Evolutionary conservation across 1,140 invertebrate genomes (phyloP).

Genomic region (Holotrichia oblita): DNA sequence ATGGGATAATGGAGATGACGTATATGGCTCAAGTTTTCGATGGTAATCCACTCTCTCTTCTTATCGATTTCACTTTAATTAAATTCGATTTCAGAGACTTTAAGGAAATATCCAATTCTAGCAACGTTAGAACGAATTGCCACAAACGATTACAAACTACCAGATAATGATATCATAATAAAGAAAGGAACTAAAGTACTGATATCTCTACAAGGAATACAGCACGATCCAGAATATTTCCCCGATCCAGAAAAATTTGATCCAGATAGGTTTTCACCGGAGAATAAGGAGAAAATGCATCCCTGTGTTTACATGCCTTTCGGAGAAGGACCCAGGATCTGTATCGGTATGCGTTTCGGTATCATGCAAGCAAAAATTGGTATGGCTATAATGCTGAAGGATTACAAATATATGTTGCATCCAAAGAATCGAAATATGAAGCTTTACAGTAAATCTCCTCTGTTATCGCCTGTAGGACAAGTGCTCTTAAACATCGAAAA

Average conservation of each 20-base stretch:
- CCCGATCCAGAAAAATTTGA: background rate
- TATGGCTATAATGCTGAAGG: constrained; percentile 59
- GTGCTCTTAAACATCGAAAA: background rate
- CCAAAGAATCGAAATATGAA: background rate
- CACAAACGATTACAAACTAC: background rate
- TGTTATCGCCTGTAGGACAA: background rate
- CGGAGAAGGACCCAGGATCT: background rate
- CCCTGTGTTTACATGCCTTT: background rate
- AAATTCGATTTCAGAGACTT: background rate
- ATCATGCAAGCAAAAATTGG: constrained; percentile 62
- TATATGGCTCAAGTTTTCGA: constrained; percentile 47
- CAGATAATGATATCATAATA: background rate
- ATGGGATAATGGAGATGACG: constrained; percentile 65
- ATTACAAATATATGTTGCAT: constrained; percentile 54
- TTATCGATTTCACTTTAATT: background rate
- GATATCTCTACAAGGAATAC: background rate
- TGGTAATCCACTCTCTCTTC: background rate
- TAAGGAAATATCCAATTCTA: background rate
- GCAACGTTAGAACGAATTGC: background rate
- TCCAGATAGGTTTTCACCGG: background rate
- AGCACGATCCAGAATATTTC: background rate
- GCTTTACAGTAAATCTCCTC: background rate
- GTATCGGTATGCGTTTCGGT: constrained; percentile 55
- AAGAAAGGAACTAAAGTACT: background rate
- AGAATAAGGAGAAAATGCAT: too few species aligned